Evolutionary conservation across 1,140 invertebrate species (phyloP).

Genomic region (Batillaria attramentaria): DNA sequence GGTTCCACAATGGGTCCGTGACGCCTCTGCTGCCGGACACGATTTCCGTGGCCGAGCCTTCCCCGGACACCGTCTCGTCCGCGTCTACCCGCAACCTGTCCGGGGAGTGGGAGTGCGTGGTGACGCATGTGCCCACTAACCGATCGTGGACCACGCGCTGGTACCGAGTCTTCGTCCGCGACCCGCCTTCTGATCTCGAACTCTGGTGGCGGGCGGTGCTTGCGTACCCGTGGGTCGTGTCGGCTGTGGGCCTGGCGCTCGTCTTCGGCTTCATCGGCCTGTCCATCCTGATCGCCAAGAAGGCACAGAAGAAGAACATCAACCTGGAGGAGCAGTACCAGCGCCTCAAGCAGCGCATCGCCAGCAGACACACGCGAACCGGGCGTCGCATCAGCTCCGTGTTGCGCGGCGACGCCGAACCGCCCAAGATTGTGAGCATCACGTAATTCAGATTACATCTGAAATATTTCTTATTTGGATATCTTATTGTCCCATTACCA

Average conservation of each 20-base stretch:
- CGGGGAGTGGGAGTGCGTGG: slow-evolving; percentile 11
- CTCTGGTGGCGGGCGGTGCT: neutral
- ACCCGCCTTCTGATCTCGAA: slow-evolving; percentile 7
- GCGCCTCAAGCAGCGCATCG: neutral
- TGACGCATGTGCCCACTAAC: neutral
- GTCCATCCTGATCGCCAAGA: neutral
- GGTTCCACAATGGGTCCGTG: slow-evolving; percentile 5
- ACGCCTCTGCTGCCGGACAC: neutral
- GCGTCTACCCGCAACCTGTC: neutral
- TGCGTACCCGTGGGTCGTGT: neutral
- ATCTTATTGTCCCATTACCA: too few species aligned
- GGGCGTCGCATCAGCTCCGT: too few species aligned
- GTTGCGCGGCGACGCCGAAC: too few species aligned
- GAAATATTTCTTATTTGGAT: too few species aligned
- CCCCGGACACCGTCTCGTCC: neutral
- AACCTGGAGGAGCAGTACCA: slow-evolving; percentile 10
- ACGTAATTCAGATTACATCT: too few species aligned
- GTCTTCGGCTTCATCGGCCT: neutral
- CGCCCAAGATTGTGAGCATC: too few species aligned
- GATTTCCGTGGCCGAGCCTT: neutral
- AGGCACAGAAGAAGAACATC: slow-evolving; percentile 5
- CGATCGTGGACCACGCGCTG: slow-evolving; percentile 1
- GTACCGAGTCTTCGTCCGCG: neutral
- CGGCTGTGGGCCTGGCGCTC: neutral
- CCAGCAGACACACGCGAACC: too few species aligned